Conservation (phyloP, 2,113 vertebrate genomes). For the Plecturocebus donacophilus region DNA sequence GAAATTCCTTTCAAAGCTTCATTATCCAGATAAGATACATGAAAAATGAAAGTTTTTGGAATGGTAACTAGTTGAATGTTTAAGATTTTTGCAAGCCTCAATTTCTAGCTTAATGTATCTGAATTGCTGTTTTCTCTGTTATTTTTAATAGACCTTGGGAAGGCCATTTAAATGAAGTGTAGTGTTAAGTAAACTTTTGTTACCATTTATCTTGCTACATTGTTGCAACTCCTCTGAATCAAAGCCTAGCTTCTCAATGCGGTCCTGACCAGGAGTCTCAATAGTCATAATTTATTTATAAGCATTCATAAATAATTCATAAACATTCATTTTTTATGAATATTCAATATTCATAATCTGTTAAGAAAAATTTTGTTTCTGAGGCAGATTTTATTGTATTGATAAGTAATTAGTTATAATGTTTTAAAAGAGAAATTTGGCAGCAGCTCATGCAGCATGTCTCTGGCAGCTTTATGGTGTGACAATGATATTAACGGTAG, state of each 20-base stretch:
- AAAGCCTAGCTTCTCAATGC: not conserved
- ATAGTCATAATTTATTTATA: not conserved
- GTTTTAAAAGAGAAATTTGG: not conserved
- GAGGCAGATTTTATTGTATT: not conserved
- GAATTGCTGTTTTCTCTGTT: constrained; percentile 34
- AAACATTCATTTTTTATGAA: too few species aligned
- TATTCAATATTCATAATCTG: too few species aligned
- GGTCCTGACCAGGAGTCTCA: not conserved
- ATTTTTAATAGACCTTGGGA: constrained; percentile 13
- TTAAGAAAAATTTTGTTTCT: not conserved
- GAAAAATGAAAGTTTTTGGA: constrained; percentile 57
- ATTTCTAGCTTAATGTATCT: constrained; percentile 44
- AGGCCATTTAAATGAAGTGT: constrained; percentile 27
- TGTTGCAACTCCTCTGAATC: not conserved
- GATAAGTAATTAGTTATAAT: not conserved
- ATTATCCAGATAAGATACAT: constrained; percentile 64
- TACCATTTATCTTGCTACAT: not conserved
- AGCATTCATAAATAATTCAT: too few species aligned
- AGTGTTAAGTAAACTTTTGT: constrained; percentile 45
- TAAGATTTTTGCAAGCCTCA: constrained; percentile 31
- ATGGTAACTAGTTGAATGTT: constrained; percentile 28
- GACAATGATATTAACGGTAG: not conserved
- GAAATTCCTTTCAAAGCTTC: constrained; percentile 66
- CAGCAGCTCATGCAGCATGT: not conserved
- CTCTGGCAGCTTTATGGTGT: not conserved